Base-by-base conservation (phyloP, 2,113 vertebrate genomes). In the Nesoenas mayeri region DNA sequence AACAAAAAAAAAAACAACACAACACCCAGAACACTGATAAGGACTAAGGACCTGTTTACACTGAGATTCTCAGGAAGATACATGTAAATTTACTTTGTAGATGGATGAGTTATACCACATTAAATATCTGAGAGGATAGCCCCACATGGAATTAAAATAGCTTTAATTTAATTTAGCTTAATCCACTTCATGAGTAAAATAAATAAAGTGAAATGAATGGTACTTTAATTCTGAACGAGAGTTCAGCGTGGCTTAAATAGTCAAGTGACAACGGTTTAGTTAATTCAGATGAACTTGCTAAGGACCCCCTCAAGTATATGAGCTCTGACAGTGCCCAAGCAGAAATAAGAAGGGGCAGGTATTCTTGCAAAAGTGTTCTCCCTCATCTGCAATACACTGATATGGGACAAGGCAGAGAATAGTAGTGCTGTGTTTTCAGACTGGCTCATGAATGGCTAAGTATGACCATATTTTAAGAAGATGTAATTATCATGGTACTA, bases 131-230 rank as follows among this genome's bases (percentile, higher is more conserved):
- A 64, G 54, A 91, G 44, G 21, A 70, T 4, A 87, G 73, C 29
- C 66, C 70, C 62, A 58, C n/a, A 58, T 26, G 62, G 70, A 93
- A 95, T 94, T 79, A 89, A 89, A 85, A 62, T 28, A 50, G 6
- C 3, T 75, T 89, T 85, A 85, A 94, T 87, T 92, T 91, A 89
- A 89, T 92, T 89, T 70, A 54, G 21, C 15, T 94, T 85, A 91
- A 94, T 91, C 66, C 70, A 82, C 62, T 94, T 89, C 8, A 65
- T 20, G 5, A 91, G 36, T 91, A 82, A 92, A 95, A 91, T 57
- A 95, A 92, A 95, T 66, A 87, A 93, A 89, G 91, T 57, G 0
- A 91, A 95, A 85, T 44, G 9, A 75, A 85, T 25, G 17, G 36
- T 61, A 72, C 26, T 93, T 86, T 74, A 65, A 84, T 53, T 91